These are phyloP conservation scores for Archips xylosteana DNA, from an alignment of 2,888 invertebrate genomes.

Conservation along the genomic window DNA sequence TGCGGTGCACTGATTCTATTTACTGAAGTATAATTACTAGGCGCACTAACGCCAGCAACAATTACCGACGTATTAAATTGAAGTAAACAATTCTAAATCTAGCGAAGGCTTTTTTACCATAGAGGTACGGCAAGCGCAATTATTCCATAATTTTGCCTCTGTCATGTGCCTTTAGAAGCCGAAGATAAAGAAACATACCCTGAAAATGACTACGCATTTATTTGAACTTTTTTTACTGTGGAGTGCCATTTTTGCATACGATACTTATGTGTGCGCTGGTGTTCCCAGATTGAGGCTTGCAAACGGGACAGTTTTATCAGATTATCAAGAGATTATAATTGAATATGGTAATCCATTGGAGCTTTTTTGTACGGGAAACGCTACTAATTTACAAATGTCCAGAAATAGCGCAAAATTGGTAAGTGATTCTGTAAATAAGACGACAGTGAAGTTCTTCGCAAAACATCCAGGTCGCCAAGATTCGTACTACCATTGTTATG, in stretches of 20 bases:
- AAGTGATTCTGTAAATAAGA: not conserved
- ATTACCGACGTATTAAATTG: too few relatives aligned
- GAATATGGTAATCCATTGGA: not conserved
- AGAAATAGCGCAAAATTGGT: not conserved
- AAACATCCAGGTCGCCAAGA: not conserved
- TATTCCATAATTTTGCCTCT: not conserved
- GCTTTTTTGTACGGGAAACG: not conserved
- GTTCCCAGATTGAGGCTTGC: not conserved
- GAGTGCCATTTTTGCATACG: not conserved
- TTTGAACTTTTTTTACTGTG: not conserved
- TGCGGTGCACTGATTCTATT: too few relatives aligned
- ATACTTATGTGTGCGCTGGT: not conserved
- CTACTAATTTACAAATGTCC: not conserved
- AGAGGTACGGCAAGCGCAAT: not conserved
- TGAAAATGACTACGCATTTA: too few relatives aligned
- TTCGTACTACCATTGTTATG: not conserved
- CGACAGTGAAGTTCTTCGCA: not conserved
- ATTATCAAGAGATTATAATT: not conserved
- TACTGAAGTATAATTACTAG: too few relatives aligned
- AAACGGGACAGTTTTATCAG: not conserved
- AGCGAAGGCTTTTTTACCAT: not conserved
- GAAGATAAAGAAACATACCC: not conserved
- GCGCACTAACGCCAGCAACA: too few relatives aligned
- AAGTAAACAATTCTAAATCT: too few relatives aligned
- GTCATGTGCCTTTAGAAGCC: not conserved